Conservation (phyloP, 2,113 vertebrate species). For the Crotalus horridus region DNA sequence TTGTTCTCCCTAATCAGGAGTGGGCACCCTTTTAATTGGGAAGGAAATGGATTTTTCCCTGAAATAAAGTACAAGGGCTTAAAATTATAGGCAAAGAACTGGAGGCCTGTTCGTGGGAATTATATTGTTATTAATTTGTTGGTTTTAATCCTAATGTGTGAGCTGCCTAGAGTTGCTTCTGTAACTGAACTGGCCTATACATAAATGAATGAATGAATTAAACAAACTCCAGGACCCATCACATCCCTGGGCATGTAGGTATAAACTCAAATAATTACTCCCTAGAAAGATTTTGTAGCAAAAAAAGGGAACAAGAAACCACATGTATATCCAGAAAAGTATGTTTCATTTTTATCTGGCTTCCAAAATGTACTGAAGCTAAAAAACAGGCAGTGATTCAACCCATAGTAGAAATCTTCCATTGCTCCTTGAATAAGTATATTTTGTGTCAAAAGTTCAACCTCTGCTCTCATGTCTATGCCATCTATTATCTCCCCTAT, state of each 20-base stretch:
- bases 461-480: conserved; percentile 53
- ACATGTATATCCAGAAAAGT: background rate
- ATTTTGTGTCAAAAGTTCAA: conserved; percentile 53
- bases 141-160: background rate
- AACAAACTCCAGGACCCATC: background rate
- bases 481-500: conserved; percentile 48
- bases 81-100: background rate
- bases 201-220: background rate
- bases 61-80: background rate
- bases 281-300: background rate
- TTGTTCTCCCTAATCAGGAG: background rate
- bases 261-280: background rate
- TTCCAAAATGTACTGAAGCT: conserved; percentile 49
- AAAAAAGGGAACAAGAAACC: background rate
- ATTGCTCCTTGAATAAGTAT: conserved; percentile 56
- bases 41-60: background rate
- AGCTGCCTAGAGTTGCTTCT: background rate
- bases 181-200: background rate
- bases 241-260: background rate
- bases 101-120: too few species aligned
- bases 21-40: background rate
- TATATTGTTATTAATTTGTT: background rate
- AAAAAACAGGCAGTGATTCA: conserved; percentile 52
- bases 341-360: conserved; percentile 61
- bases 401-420: conserved; percentile 52